Conservation (phyloP, 30 jellyfish, hydroid and myxozoan genomes). For the Turritopsis rubra region DNA sequence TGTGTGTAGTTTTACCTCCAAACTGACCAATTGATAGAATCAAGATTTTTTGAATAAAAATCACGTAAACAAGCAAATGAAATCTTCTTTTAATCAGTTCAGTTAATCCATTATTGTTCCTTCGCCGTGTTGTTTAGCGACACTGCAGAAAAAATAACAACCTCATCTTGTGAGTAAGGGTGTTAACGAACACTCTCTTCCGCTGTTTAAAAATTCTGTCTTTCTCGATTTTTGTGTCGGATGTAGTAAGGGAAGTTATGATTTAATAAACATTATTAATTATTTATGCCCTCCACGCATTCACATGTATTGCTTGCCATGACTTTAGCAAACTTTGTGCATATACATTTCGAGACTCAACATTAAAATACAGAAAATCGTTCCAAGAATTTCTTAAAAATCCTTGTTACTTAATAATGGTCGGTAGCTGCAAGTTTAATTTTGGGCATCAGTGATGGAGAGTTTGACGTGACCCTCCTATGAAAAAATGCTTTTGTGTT, state of each 20-base stretch:
- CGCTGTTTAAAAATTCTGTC: background rate
- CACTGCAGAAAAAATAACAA: background rate
- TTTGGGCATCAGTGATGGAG: background rate
- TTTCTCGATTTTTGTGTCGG: too few relatives aligned
- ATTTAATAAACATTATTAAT: too few relatives aligned
- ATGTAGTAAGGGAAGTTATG: background rate
- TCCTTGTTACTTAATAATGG: too few relatives aligned
- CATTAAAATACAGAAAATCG: too few relatives aligned
- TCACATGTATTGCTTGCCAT: too few relatives aligned
- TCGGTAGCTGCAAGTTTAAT: too few relatives aligned
- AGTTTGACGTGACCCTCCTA: background rate
- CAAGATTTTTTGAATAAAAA: background rate
- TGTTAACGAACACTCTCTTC: background rate
- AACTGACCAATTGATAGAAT: background rate
- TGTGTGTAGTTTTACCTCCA: background rate
- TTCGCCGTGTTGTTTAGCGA: background rate
- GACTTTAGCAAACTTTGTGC: too few relatives aligned
- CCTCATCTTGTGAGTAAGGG: too few relatives aligned
- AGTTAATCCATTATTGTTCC: background rate
- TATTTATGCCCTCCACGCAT: too few relatives aligned
- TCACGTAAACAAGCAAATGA: background rate
- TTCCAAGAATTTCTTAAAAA: too few relatives aligned
- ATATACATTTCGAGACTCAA: too few relatives aligned
- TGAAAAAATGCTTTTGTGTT: background rate
- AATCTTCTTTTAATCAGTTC: too few relatives aligned